Base-by-base conservation (phyloP, 2,797 vertebrate species). In the Malacoctenus gilli region DNA sequence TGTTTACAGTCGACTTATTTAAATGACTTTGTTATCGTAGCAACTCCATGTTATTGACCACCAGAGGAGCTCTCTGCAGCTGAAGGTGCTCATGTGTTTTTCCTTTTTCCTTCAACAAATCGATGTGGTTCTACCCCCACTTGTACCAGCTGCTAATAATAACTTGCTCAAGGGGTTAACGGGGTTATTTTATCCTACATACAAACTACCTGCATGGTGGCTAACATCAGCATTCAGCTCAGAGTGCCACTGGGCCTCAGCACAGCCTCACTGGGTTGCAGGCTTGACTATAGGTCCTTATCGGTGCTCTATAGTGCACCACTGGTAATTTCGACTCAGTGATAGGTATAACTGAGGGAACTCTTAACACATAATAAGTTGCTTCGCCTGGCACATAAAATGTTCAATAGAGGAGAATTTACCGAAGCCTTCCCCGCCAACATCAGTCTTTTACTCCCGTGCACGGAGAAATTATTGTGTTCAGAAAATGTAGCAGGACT, bases 151-250 rank as follows among this genome's bases (percentile, higher is more conserved):
- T n/a, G n/a, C n/a, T n/a, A n/a, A n/a, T n/a, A n/a, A n/a, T n/a
- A n/a, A n/a, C n/a, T n/a, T n/a, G 5, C 34, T 15, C 2, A 41
- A 10, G 22, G 32, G 14, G 8, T 19, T 5, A 48, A 42, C 46
- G 18, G 5, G 8, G 8, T 40, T 8, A 25, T 25, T n/a, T n/a
- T 22, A 11, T 18, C 8, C 36, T 30, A 46, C 4, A 9, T 28
- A 22, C 6, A 36, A 35, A 18, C 2, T 21, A 43, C 23, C 3
- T 0, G 18, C 4, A 40, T 22, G 25, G 30, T 47, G 10, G 20
- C 56, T 34, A 14, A 49, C 15, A 3, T 19, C 37, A 38, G 34
- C 13, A 23, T 21, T 34, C 35, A 60, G 15, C 20, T 34, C 14
- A 13, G 11, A 32, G 30, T 32, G 12, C 7, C 13, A 20, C 2